phyloP scores from a whole-genome alignment of 2,797 vertebrate species.

The Rhabdophis nuchalis region DNA sequence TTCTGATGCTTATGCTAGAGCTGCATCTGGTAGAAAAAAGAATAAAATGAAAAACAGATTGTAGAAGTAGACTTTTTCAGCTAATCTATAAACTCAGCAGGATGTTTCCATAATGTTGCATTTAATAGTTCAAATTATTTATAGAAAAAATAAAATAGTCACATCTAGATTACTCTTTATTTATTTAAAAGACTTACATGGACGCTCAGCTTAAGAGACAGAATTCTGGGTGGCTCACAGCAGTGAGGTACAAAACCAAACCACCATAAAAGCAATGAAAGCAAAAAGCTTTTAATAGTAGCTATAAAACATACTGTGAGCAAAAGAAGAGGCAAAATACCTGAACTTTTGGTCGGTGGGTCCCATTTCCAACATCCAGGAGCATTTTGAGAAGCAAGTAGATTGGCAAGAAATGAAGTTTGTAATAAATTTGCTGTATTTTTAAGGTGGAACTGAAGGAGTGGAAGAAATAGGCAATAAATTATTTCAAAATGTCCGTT shows the following conservation, averaged over 20 bases:
- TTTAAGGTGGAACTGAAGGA: not conserved
- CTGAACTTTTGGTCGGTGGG: not conserved
- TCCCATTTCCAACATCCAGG: not conserved
- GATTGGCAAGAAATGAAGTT: not conserved
- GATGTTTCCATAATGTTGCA: not conserved
- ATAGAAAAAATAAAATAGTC: not conserved
- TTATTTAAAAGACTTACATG: not conserved
- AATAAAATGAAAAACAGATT: conserved; percentile 57
- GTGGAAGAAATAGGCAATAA: not conserved
- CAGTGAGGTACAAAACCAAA: not conserved
- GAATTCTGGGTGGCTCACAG: not conserved
- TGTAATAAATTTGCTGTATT: not conserved
- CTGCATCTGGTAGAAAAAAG: conserved; percentile 28
- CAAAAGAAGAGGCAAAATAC: not conserved
- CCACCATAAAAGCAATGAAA: not conserved
- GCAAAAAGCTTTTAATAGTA: not conserved
- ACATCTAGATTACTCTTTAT: not conserved
- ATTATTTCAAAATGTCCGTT: not conserved
- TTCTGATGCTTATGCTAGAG: conserved; percentile 31
- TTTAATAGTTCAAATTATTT: not conserved
- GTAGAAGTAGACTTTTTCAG: not conserved
- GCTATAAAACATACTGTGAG: not conserved
- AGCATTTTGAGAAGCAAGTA: not conserved
- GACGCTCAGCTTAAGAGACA: not conserved
- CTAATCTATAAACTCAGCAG: conserved; percentile 28